Evolutionary conservation across 1,140 invertebrate genomes (phyloP).

Genomic region (Camponotus pennsylvanicus): DNA sequence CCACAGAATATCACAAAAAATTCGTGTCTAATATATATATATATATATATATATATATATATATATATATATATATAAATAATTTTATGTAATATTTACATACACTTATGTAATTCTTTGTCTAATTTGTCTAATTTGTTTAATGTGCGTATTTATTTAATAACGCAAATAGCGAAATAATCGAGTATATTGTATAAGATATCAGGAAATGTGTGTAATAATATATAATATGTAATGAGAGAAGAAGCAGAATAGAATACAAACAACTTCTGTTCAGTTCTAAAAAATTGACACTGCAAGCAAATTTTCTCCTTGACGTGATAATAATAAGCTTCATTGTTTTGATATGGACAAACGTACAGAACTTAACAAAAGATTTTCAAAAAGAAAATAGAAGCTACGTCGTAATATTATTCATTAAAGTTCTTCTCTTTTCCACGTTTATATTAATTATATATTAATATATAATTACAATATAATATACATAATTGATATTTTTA

Average conservation of each 20-base stretch:
- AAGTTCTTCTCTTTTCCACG: neutral
- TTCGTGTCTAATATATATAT: neutral
- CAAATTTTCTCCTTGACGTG: neutral
- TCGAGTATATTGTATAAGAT: neutral
- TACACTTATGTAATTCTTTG: neutral
- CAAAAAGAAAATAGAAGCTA: neutral
- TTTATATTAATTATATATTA: neutral
- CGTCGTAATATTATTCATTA: neutral
- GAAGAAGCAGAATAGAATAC: neutral
- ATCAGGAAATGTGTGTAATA: too few species aligned
- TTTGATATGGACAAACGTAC: neutral
- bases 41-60: too few species aligned
- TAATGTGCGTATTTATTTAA: too few species aligned
- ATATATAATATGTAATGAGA: neutral
- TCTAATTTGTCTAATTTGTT: too few species aligned
- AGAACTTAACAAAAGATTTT: neutral
- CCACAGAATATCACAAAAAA: neutral
- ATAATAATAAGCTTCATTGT: slow-evolving; percentile 1
- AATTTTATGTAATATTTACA: neutral
- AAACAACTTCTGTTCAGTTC: neutral
- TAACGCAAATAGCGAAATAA: neutral
- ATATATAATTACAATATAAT: neutral
- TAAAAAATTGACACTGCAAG: neutral
- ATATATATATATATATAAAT: too few species aligned
- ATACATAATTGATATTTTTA: neutral